These are phyloP conservation scores for Podocnemis expansa DNA, from an alignment of 2,113 vertebrate genomes.

Conservation along the genomic window DNA sequence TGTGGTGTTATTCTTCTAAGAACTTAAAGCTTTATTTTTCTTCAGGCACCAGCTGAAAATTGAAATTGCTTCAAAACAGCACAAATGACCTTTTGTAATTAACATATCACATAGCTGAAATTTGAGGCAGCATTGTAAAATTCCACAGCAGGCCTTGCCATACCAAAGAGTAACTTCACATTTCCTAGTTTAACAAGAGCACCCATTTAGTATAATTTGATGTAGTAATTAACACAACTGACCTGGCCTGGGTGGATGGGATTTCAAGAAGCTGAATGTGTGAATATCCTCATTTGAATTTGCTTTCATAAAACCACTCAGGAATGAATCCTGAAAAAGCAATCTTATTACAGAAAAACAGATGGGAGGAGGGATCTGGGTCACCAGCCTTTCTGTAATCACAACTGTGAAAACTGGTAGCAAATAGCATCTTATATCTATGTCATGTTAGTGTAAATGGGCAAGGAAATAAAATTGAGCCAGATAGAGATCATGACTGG, in stretches of 20 bases:
- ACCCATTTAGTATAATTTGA: fast-evolving
- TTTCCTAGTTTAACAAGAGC: not conserved
- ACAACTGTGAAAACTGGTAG: not conserved
- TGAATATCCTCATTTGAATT: not conserved
- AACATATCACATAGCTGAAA: fast-evolving
- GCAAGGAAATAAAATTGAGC: not conserved
- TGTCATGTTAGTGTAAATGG: not conserved
- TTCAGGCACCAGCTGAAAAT: slow-evolving; percentile 18
- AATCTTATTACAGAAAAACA: not conserved
- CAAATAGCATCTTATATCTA: not conserved
- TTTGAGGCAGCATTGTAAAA: fast-evolving
- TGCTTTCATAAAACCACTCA: not conserved
- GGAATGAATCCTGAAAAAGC: not conserved
- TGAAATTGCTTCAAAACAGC: not conserved
- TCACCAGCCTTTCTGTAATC: not conserved
- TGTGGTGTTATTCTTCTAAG: slow-evolving; percentile 33
- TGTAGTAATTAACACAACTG: not conserved
- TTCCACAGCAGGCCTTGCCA: not conserved
- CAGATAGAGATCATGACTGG: not conserved
- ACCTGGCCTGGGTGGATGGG: not conserved
- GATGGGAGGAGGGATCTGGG: not conserved
- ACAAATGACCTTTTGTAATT: not conserved
- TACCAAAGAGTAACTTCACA: not conserved
- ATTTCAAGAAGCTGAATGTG: not conserved
- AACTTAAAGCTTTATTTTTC: slow-evolving; percentile 39